Percentiles rank a stretch among this genome's conserved stretches.
Conservation (phyloP, 2,888 invertebrate genomes). For the Luffia ferchaultella region DNA sequence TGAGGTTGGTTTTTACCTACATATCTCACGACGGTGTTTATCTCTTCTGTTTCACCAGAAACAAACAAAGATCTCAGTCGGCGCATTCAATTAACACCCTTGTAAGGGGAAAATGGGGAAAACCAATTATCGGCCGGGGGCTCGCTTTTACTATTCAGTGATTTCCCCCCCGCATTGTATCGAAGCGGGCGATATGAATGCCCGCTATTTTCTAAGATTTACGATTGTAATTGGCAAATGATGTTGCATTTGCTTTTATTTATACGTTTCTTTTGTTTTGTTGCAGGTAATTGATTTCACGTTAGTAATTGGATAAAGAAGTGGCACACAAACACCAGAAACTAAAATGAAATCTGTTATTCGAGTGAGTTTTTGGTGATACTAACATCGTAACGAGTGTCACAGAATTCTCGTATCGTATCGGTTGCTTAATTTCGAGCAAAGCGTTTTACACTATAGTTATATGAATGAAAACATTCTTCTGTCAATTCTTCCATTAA, state of each 20-base stretch:
- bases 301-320: too few species aligned
- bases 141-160: conserved; percentile 8
- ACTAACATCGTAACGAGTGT: background rate
- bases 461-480: too few species aligned
- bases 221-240: background rate
- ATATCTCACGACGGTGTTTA: too few species aligned
- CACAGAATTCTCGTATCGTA: background rate
- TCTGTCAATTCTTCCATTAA: too few species aligned
- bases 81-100: conserved; percentile 37
- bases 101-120: conserved; percentile 17
- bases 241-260: background rate
- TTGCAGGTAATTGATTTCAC: background rate
- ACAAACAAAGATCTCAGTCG: conserved; percentile 16
- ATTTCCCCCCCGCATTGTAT: background rate
- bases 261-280: background rate
- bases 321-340: too few species aligned
- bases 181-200: background rate
- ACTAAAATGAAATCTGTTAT: background rate
- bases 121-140: conserved; percentile 38
- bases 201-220: background rate
- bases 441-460: background rate
- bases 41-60: background rate
- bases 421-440: background rate
- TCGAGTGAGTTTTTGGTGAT: background rate
- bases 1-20: too few species aligned